Evolutionary conservation across 2,888 invertebrate genomes (phyloP).

Genomic region (Tortricodes alternella): DNA sequence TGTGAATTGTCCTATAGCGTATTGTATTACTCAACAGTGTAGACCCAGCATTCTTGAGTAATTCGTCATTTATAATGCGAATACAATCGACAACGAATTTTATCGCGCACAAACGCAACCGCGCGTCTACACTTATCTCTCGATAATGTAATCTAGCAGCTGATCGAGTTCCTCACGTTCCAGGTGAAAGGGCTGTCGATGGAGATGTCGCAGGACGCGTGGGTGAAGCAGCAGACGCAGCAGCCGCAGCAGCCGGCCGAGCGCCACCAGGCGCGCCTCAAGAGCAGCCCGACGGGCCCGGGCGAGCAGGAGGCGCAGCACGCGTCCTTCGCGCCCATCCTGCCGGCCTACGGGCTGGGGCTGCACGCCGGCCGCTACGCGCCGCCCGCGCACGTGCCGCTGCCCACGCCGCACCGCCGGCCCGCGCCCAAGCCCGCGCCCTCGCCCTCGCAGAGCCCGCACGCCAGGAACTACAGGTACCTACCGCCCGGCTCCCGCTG

Average conservation of each 20-base stretch:
- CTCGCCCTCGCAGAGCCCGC: constrained; percentile 80
- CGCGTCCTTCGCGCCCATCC: constrained; percentile 72
- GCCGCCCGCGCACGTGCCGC: constrained; percentile 79
- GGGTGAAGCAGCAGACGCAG: constrained; percentile 77
- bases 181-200: constrained; percentile 79
- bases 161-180: constrained; percentile 37
- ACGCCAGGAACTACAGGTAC: constrained; percentile 82
- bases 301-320: constrained; percentile 83
- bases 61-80: background rate
- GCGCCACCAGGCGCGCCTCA: constrained; percentile 71
- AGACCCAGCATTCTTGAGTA: background rate
- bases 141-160: no score
- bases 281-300: constrained; percentile 76
- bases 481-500: no score
- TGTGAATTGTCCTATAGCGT: no score
- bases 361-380: constrained; percentile 75
- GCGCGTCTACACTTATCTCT: no score
- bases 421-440: constrained; percentile 75
- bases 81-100: constrained; percentile 5
- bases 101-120: constrained; percentile 1
- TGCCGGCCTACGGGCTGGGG: constrained; percentile 69
- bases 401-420: constrained; percentile 75
- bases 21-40: no score
- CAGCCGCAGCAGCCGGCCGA: constrained; percentile 69
- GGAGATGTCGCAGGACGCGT: constrained; percentile 79